Evolutionary conservation across 2,888 invertebrate genomes (phyloP), one percentile per base, ranked within the genome.

Genomic region (Cordilura impudica): DNA sequence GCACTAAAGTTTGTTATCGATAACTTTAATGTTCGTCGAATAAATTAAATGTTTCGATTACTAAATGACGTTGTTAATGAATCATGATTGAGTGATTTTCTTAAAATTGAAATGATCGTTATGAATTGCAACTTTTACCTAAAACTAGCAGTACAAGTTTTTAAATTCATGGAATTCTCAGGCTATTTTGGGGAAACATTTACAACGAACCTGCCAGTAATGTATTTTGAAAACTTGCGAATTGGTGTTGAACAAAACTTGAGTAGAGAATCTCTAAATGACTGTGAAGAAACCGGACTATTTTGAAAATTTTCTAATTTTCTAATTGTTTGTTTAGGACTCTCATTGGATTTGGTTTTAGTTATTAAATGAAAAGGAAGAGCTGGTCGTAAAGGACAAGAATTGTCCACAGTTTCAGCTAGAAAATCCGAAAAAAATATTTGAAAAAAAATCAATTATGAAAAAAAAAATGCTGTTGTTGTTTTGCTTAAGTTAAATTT

Each of bases 201-300:
- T 63, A 6, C 23, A 60, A 69, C 78, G 71, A 77, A 81, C 89
- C 88, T 86, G 86, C 87, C 87, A 85, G 87, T 85, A 85, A 83
- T 74, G 84, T 83, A 54, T 85, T 87, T 86, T 61, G 84, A 84
- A 80, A 89, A 73, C 78, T 87, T 86, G 83, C 86, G 87, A 78
- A 88, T 84, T 75, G 85, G 83, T 75, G 84, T 78, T 78, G 85
- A 82, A 81, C 86, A 83, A 54, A 83, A 82, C 83, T 85, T 85
- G n/a, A 85, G 82, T 80, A 84, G n/a, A n/a, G n/a, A 72, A 74
- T 72, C 49, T 53, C 39, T 75, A 26, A 58, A 43, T 51, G 58
- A 35, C 54, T 71, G 74, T 61, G 51, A 3, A 18, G 71, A 58
- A 51, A 56, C 10, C 19, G 61, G 19, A 67, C 75, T 75, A 4